Base-by-base conservation (phyloP, 2,888 invertebrate species). In the Acrobasis suavella region DNA sequence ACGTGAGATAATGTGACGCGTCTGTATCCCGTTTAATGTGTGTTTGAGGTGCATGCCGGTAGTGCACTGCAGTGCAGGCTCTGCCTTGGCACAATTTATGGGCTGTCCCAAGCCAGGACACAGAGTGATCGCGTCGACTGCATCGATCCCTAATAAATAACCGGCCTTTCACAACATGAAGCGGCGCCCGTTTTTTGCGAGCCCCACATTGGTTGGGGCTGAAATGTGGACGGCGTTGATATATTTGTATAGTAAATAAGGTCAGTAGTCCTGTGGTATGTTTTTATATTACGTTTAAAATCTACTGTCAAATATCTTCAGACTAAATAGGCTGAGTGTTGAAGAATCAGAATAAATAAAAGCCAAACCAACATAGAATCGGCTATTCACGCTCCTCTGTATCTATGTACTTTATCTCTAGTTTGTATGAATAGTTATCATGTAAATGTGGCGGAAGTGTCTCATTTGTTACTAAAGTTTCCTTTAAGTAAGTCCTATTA, bases 141-240 rank as follows among this genome's bases (percentile, higher is more conserved):
- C 71, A 75, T 77, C 78, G 76, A 82, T 85, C 81, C 78, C 86
- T 83, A 84, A 87, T 89, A 87, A 89, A 89, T 87, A 86, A 86
- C 86, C 75, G 76, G 81, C 74, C 76, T 77, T 75, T 79, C 69
- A 74, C 67, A 67, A 72, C 72, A 72, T 69, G 69, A 71, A 78
- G 70, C 67, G 76, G 69, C 66, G 67, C 64, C 69, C 72, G 72
- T 77, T 80, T 81, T 82, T 81, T 67, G 60, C 65, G 60, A 17
- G 42, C 12, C 42, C 42, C 22, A 42, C 42, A 22, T 15, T 14
- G 56, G 14, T 56, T 42, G 17, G 56, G 56, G 7, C 14, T 42
- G 17, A 56, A 56, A 56, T n/a, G 12, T 46, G 15, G 15, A 16
- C 15, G 14, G 17, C 46, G n/a, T 46, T 14, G 46, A 46, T 22